phyloP scores from a whole-genome alignment of 2,888 invertebrate genomes.

The Perithous albicinctus region DNA sequence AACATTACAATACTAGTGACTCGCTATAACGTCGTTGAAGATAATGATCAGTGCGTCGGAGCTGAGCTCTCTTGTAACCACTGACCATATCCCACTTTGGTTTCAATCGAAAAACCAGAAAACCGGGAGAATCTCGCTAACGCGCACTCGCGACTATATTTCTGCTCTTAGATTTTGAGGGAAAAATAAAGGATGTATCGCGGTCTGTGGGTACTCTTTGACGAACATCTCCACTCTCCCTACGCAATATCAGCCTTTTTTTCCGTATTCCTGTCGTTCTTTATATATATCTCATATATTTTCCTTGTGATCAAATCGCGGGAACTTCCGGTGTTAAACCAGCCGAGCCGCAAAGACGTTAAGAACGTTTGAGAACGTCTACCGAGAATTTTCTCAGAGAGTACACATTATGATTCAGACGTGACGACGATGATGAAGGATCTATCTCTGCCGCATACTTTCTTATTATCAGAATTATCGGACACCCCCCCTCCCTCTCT shows the following conservation, averaged over 20 bases:
- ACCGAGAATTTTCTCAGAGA: background rate
- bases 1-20: constrained; percentile 32
- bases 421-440: constrained; percentile 27
- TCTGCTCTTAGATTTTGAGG: constrained; percentile 1
- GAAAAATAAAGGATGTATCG: constrained; percentile 57
- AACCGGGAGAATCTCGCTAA: constrained; percentile 11
- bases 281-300: constrained; percentile 1
- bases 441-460: constrained; percentile 24
- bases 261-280: background rate
- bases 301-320: constrained; percentile 12
- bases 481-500: background rate
- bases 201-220: constrained; percentile 51
- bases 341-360: background rate
- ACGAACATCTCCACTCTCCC: constrained; percentile 45
- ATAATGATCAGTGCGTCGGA: constrained; percentile 61
- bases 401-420: constrained; percentile 37
- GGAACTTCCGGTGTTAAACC: background rate
- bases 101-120: constrained; percentile 50
- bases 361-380: background rate
- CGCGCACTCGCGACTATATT: background rate
- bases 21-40: constrained; percentile 56
- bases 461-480: constrained; percentile 23
- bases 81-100: constrained; percentile 66
- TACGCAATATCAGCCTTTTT: background rate
- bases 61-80: constrained; percentile 60